Evolutionary conservation across 2,888 invertebrate genomes (phyloP).

Genomic region (Hypsopygia costalis): DNA sequence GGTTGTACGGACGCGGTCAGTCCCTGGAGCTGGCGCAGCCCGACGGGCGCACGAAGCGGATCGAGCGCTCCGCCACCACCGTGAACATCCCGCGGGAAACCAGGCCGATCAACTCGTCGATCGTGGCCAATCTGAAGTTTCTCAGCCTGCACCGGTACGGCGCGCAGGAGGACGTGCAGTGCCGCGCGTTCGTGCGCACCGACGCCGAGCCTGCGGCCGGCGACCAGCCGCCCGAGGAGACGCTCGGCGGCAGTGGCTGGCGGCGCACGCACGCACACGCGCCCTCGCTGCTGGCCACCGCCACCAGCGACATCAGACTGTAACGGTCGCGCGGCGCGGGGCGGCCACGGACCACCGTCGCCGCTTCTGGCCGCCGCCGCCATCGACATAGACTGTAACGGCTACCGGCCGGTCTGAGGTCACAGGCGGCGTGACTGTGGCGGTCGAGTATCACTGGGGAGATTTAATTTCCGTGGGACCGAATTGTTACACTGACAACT

Average conservation of each 20-base stretch:
- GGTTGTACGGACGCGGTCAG: slow-evolving; percentile 63
- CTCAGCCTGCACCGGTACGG: slow-evolving; percentile 71
- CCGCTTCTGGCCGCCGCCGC: slow-evolving; percentile 2
- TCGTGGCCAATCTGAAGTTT: slow-evolving; percentile 66
- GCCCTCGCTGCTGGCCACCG: slow-evolving; percentile 43
- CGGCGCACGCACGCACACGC: slow-evolving; percentile 28
- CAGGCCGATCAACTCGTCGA: slow-evolving; percentile 60
- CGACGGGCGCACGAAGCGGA: slow-evolving; percentile 43
- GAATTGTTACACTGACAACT: too few species aligned
- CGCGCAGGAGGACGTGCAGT: slow-evolving; percentile 46
- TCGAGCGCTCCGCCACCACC: slow-evolving; percentile 67
- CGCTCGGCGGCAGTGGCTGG: slow-evolving; percentile 18
- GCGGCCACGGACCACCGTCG: slow-evolving; percentile 2
- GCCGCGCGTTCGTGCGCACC: slow-evolving; percentile 37
- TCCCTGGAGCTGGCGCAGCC: slow-evolving; percentile 59
- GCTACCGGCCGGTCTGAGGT: too few species aligned
- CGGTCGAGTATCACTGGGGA: too few species aligned
- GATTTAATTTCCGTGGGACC: too few species aligned
- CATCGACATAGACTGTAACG: neutral
- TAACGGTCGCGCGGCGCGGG: slow-evolving; percentile 25
- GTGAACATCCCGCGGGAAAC: slow-evolving; percentile 48
- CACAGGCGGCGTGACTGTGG: too few species aligned
- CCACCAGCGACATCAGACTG: slow-evolving; percentile 59
- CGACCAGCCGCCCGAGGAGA: slow-evolving; percentile 18
- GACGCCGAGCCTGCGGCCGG: slow-evolving; percentile 24